These are phyloP conservation scores for Lamprotornis superbus DNA, from an alignment of 2,113 vertebrate genomes.

Conservation along the genomic window DNA sequence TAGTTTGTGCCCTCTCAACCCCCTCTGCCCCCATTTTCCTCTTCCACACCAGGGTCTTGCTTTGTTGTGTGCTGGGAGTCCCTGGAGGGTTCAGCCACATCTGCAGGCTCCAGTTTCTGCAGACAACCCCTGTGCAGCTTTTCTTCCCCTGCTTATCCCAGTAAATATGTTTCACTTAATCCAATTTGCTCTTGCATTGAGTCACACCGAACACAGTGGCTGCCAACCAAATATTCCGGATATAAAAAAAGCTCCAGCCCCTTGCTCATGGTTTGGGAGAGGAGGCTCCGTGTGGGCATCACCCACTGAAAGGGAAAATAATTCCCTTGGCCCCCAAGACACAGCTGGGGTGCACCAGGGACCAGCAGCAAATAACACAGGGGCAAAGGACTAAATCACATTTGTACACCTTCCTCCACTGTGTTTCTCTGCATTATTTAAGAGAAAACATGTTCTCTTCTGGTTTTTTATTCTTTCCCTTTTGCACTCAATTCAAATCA, in stretches of 20 bases:
- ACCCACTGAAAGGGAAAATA: not conserved
- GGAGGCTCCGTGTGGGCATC: fast-evolving
- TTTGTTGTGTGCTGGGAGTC: not conserved
- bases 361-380: not conserved
- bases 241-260: not conserved
- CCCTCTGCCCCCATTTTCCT: not conserved
- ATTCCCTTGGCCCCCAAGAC: not conserved
- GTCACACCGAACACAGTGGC: not conserved
- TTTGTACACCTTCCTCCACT: not conserved
- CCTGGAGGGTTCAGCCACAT: not conserved
- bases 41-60: not conserved
- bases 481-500: not conserved
- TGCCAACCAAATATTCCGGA: slow-evolving; percentile 13
- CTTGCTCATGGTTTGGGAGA: not conserved
- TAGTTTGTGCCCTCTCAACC: not conserved
- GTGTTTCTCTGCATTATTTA: not conserved
- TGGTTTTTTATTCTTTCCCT: not conserved
- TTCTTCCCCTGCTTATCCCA: not conserved
- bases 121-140: not conserved
- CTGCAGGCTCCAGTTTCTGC: not conserved
- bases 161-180: slow-evolving; percentile 35
- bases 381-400: not conserved
- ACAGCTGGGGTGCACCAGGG: not conserved
- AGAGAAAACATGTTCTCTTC: not conserved
- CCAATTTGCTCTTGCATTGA: slow-evolving; percentile 35